Percentiles rank a stretch among this genome's conserved stretches.
These are phyloP conservation scores for Vidua chalybeata DNA, from an alignment of 2,113 vertebrate species.

Conservation along the genomic window DNA sequence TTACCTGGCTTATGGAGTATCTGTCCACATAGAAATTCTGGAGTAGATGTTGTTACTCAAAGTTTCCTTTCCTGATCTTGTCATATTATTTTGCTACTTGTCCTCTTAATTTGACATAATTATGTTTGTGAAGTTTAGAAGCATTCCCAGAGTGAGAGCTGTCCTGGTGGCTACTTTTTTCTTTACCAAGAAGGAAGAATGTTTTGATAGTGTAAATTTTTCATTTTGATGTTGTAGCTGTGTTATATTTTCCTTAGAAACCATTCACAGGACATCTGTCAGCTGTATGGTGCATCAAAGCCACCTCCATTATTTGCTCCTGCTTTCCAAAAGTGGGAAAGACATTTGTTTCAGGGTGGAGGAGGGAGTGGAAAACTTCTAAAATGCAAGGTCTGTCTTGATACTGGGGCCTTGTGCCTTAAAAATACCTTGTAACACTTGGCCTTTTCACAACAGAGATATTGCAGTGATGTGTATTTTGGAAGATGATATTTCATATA, in stretches of 20 bases:
- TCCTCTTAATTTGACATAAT: background rate
- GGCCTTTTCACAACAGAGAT: background rate
- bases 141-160: background rate
- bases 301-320: conserved; percentile 36
- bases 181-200: background rate
- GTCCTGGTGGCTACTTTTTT: background rate
- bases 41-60: background rate
- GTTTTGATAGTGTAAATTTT: conserved; percentile 5
- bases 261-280: conserved; percentile 50
- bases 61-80: background rate
- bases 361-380: conserved; percentile 23
- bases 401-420: background rate
- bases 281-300: conserved; percentile 51
- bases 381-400: background rate
- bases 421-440: background rate
- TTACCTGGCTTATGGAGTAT: background rate
- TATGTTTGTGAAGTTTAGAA: background rate
- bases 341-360: background rate
- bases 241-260: conserved; percentile 39
- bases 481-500: background rate
- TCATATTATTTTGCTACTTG: background rate
- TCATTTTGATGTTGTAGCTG: background rate
- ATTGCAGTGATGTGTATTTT: background rate
- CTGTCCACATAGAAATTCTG: background rate
- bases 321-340: conserved; percentile 13